Evolutionary conservation across 2,797 vertebrate species (phyloP).

Genomic region (Buphagus erythrorhynchus): DNA sequence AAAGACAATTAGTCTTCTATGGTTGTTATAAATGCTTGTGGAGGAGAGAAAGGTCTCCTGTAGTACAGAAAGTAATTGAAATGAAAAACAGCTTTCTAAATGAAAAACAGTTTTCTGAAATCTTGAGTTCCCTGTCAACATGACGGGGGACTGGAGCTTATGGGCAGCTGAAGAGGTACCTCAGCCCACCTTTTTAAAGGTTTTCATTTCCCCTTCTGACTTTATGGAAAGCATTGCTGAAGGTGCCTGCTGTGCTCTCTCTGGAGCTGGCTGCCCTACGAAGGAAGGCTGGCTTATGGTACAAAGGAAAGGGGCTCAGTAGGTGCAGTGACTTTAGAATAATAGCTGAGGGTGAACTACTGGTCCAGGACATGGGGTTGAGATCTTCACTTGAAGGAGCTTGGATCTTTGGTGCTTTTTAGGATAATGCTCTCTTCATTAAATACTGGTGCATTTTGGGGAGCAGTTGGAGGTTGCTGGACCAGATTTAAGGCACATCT

Average conservation of each 20-base stretch:
- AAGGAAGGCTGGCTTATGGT: background rate
- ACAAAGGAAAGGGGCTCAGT: background rate
- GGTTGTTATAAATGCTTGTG: background rate
- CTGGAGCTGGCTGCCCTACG: background rate
- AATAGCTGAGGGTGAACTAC: background rate
- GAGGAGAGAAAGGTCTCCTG: background rate
- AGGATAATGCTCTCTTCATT: background rate
- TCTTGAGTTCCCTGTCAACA: background rate
- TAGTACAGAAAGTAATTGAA: background rate
- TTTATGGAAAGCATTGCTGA: background rate
- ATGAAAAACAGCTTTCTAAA: background rate
- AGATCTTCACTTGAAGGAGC: background rate
- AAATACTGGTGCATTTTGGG: background rate
- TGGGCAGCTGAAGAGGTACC: background rate
- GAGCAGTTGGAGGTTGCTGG: background rate
- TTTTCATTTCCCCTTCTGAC: background rate
- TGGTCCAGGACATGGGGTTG: accelerated
- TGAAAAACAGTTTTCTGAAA: background rate
- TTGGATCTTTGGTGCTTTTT: background rate
- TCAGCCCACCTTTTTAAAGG: background rate
- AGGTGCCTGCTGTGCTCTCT: background rate
- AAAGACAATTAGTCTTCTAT: background rate
- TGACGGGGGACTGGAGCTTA: background rate
- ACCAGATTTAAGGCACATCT: background rate
- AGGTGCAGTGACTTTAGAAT: background rate